phyloP scores from a whole-genome alignment of 2,888 invertebrate genomes.

The Pyrrhia umbra region DNA sequence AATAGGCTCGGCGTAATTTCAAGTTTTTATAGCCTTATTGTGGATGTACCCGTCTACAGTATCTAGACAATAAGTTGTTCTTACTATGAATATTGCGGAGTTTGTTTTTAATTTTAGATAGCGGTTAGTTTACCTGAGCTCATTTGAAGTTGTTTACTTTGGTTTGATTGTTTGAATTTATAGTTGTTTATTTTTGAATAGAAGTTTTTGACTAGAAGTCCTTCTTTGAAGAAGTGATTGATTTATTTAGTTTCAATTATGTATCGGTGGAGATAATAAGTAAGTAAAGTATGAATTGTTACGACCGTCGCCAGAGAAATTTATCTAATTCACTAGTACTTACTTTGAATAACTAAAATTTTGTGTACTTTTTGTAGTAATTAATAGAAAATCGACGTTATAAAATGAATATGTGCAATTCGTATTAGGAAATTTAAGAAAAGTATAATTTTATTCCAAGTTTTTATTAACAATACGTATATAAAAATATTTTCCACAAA shows the following conservation, averaged over 20 bases:
- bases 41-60: slow-evolving; percentile 56
- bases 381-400: no score
- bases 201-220: neutral
- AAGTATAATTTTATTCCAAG: neutral
- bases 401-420: no score
- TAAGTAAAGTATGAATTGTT: no score
- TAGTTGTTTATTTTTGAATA: neutral
- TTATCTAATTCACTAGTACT: no score
- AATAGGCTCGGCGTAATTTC: slow-evolving; percentile 79
- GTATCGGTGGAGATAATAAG: no score
- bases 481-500: neutral
- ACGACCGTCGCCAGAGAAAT: no score
- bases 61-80: slow-evolving; percentile 59
- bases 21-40: slow-evolving; percentile 75
- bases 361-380: no score
- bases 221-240: no score
- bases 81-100: slow-evolving; percentile 43
- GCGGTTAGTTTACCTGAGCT: slow-evolving; percentile 13
- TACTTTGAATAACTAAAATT: no score
- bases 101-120: slow-evolving; percentile 60
- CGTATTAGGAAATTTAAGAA: no score
- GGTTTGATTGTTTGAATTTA: neutral
- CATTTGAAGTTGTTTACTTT: neutral
- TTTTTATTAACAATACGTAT: no score
- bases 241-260: no score